Evolutionary conservation across 2,888 invertebrate genomes (phyloP).

Genomic region (Scelioninae gen. 1): DNA sequence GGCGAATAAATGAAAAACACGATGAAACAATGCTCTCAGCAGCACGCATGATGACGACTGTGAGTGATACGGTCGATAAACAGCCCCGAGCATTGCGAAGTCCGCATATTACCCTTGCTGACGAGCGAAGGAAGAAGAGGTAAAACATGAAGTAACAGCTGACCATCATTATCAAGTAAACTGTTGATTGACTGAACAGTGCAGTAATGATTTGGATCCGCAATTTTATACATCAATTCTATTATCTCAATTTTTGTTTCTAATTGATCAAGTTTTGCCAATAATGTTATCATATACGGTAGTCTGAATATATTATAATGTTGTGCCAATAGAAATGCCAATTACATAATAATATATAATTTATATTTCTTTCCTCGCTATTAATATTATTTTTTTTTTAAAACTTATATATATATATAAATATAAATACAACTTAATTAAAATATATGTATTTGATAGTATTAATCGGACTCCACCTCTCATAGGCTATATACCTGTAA

Average conservation of each 20-base stretch:
- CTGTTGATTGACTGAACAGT: slow-evolving; percentile 63
- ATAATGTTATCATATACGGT: slow-evolving; percentile 22
- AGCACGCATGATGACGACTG: slow-evolving; percentile 68
- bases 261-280: slow-evolving; percentile 25
- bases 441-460: too few relatives aligned
- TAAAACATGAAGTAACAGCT: slow-evolving; percentile 69
- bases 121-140: slow-evolving; percentile 69
- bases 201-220: slow-evolving; percentile 64
- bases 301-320: too few relatives aligned
- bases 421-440: too few relatives aligned
- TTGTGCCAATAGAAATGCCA: too few relatives aligned
- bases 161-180: slow-evolving; percentile 68
- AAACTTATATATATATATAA: too few relatives aligned
- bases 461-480: too few relatives aligned
- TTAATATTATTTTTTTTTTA: too few relatives aligned
- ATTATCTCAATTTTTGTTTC: slow-evolving; percentile 46
- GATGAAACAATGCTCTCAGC: slow-evolving; percentile 65
- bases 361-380: too few relatives aligned
- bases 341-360: too few relatives aligned
- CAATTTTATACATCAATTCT: slow-evolving; percentile 59
- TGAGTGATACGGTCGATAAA: slow-evolving; percentile 70
- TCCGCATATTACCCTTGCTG: slow-evolving; percentile 70
- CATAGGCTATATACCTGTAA: too few relatives aligned
- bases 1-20: slow-evolving; percentile 63
- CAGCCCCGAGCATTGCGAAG: slow-evolving; percentile 67